These are phyloP conservation scores for Tragelaphus oryx DNA, from an alignment of 2,797 vertebrate genomes.

Conservation along the genomic window DNA sequence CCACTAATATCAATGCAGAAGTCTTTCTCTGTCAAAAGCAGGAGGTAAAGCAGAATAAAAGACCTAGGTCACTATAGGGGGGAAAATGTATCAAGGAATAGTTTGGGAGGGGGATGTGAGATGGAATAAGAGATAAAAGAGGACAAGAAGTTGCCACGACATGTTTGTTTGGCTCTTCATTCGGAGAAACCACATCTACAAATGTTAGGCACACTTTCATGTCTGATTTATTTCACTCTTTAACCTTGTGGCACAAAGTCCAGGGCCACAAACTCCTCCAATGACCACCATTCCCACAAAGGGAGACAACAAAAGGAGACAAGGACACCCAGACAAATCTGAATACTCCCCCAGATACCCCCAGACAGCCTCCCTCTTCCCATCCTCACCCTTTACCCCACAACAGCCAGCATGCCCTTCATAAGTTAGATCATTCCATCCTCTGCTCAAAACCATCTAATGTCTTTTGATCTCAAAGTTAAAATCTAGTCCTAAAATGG, in stretches of 20 bases:
- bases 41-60: conserved; percentile 3
- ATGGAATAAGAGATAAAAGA: conserved; percentile 13
- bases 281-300: not conserved
- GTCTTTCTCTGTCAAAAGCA: conserved; percentile 4
- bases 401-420: not conserved
- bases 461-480: not conserved
- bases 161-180: not conserved
- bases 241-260: not conserved
- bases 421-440: not conserved
- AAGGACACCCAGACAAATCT: not conserved
- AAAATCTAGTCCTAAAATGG: not conserved
- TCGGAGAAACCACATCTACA: not conserved
- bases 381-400: not conserved
- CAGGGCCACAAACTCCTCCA: not conserved
- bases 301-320: not conserved
- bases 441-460: not conserved
- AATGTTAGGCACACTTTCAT: not conserved
- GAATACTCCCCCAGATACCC: not conserved
- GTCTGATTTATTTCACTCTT: conserved; percentile 17
- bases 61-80: not conserved
- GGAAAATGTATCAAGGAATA: not conserved
- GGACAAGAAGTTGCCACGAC: not conserved
- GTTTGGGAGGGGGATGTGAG: not conserved
- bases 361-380: not conserved
- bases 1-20: conserved; percentile 2